Base-by-base conservation (phyloP, 2,888 invertebrate genomes). In the Sycophila texana region DNA sequence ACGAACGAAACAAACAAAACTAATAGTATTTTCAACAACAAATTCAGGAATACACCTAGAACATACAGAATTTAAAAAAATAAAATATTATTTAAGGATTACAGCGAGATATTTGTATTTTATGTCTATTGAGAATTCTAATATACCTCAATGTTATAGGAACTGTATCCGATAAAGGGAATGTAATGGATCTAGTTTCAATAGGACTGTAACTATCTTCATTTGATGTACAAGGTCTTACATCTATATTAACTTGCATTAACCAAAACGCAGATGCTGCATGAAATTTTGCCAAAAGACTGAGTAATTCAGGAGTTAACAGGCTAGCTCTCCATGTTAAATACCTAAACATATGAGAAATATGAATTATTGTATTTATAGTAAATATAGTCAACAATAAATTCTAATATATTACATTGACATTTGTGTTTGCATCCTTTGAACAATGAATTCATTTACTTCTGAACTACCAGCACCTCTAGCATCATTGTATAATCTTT, bases 11-110 rank as follows among this genome's bases (percentile, higher is more conserved):
- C 95, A 94, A 84, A 98, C 92, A 89, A 95, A 94, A 74, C 95
- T 95, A 49, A 96, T 94, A 71, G 97, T 92, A 90, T 98, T 98
- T 90, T 98, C 98, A 67, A 97, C 91, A 53, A 98, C 92, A 88
- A 96, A 96, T 90, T 99, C 98, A 61, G 98, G 98, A 87, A 98
- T 93, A 88, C 95, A 96, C 87, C 95, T 95, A 89, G 5, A 39
- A 10, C 39, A 10, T 74, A 89, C 7, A 57, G 20, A 49, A 58
- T 55, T 12, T 7, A 67, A 16, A 71, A 77, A 68, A 58, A 63
- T 60, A 18, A 18, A n/a, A 51, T 61, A 49, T 30, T 75, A 51
- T 65, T 70, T 53, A 60, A 13, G 63, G 22, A 16, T 51, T 63
- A 14, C 20, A 75, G 26, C 14, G 47, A 60, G 1, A 49, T 58